Conservation (phyloP, 1,140 invertebrate species). For the Schlechtendalia chinensis region DNA sequence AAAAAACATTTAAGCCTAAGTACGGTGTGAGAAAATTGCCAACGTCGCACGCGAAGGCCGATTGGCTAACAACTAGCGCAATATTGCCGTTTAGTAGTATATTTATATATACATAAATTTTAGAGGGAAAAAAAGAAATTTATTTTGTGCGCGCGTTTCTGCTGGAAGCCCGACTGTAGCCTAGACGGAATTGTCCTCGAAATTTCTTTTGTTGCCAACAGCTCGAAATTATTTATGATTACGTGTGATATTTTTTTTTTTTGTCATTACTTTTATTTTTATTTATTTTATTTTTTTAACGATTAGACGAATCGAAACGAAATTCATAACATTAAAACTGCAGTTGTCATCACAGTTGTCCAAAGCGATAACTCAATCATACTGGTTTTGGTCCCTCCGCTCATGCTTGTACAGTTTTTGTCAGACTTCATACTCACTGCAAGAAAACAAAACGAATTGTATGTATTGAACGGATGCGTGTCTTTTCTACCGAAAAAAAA, state of each 20-base stretch:
- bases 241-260: background rate
- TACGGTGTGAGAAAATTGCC: constrained; percentile 47
- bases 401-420: constrained; percentile 32
- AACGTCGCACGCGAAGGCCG: constrained; percentile 18
- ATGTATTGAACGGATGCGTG: background rate
- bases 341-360: constrained; percentile 24
- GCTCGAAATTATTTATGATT: constrained; percentile 22
- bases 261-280: constrained; percentile 1
- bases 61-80: constrained; percentile 43
- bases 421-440: constrained; percentile 47
- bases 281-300: background rate
- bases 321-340: constrained; percentile 28
- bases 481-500: too few species aligned
- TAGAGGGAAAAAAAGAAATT: constrained; percentile 28
- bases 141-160: constrained; percentile 27
- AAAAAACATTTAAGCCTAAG: constrained; percentile 47
- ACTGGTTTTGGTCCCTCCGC: constrained; percentile 34
- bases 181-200: constrained; percentile 33
- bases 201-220: constrained; percentile 31
- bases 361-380: constrained; percentile 30
- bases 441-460: background rate
- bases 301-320: constrained; percentile 19
- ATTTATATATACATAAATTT: constrained; percentile 14
- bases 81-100: constrained; percentile 39
- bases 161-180: constrained; percentile 37